Evolutionary conservation across 2,113 vertebrate species (phyloP).

Genomic region (Rutilus rutilus): DNA sequence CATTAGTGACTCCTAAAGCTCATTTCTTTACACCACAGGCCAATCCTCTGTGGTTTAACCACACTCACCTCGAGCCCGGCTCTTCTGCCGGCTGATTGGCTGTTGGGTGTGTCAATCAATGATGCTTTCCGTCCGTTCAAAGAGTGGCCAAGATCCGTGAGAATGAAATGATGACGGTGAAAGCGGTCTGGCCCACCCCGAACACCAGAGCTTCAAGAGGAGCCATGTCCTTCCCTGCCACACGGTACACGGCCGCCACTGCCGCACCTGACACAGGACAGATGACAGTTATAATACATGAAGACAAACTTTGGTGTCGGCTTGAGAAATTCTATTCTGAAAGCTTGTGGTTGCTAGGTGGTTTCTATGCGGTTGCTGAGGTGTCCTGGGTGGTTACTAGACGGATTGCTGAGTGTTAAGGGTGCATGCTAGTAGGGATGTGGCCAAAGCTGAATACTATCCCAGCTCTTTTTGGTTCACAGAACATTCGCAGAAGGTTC

Average conservation of each 20-base stretch:
- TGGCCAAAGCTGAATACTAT: too few species aligned
- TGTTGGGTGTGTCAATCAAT: constrained; percentile 7
- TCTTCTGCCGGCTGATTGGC: constrained; percentile 33
- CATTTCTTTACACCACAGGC: background rate
- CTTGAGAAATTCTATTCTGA: background rate
- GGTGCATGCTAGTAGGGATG: too few species aligned
- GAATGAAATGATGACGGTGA: constrained; percentile 92
- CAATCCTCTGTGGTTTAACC: background rate
- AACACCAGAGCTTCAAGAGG: constrained; percentile 95
- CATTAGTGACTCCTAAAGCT: background rate
- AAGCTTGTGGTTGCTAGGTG: background rate
- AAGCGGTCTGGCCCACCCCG: constrained; percentile 91
- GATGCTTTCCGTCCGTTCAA: constrained; percentile 67
- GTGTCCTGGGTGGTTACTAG: too few species aligned
- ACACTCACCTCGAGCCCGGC: background rate
- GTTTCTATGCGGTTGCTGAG: too few species aligned
- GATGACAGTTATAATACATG: constrained; percentile 16
- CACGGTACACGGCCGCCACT: constrained; percentile 94
- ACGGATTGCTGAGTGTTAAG: too few species aligned
- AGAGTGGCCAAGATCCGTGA: constrained; percentile 94
- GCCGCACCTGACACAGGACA: constrained; percentile 82
- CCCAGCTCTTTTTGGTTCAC: too few species aligned
- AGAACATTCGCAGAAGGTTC: too few species aligned
- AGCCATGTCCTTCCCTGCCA: constrained; percentile 96
- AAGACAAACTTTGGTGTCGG: background rate